Conservation (phyloP, 2,113 vertebrate genomes). For the Tichodroma muraria region DNA sequence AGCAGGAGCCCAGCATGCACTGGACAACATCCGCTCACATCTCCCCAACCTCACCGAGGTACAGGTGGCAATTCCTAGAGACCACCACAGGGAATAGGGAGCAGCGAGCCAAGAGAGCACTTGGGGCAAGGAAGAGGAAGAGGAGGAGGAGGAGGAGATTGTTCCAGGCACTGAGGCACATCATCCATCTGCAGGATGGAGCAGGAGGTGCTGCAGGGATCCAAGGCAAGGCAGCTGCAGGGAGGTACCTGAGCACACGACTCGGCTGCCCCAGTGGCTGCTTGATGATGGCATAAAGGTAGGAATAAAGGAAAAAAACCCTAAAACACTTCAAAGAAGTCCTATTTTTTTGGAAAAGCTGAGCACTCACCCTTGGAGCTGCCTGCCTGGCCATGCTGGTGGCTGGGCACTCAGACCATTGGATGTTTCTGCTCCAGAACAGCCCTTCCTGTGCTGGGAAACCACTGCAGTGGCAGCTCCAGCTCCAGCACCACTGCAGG, state of each 20-base stretch:
- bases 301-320: background rate
- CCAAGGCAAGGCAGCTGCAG: background rate
- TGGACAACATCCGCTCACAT: rapidly evolving
- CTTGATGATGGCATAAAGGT: background rate
- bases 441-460: background rate
- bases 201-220: background rate
- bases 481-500: background rate
- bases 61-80: background rate
- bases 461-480: rapidly evolving
- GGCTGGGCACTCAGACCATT: background rate
- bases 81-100: background rate
- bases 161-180: background rate
- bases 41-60: rapidly evolving
- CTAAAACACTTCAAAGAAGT: background rate
- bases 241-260: rapidly evolving
- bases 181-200: background rate
- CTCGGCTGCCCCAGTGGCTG: background rate
- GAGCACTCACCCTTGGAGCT: background rate
- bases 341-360: background rate
- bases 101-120: rapidly evolving
- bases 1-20: rapidly evolving
- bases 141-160: background rate
- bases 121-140: background rate
- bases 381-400: background rate
- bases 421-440: rapidly evolving